These are phyloP conservation scores for Carapus acus DNA, from an alignment of 2,797 vertebrate genomes.

Conservation along the genomic window DNA sequence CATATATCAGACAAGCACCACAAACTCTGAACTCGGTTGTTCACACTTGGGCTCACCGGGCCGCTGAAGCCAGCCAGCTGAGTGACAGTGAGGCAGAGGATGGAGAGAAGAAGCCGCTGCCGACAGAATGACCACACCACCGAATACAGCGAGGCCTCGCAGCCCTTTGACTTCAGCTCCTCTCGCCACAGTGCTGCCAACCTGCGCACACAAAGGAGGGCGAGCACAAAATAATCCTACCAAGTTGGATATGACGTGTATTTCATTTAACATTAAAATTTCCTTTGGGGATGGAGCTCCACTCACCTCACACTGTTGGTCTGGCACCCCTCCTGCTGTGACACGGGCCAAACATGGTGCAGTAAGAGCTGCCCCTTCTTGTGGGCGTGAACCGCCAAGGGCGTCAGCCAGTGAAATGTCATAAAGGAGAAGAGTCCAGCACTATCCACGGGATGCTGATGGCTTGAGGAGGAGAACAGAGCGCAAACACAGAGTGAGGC, in stretches of 20 bases:
- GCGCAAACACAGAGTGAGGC: too few relatives aligned
- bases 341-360: constrained; percentile 84
- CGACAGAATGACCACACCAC: constrained; percentile 89
- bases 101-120: constrained; percentile 85
- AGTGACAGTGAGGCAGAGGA: constrained; percentile 88
- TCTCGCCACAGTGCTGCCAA: constrained; percentile 84
- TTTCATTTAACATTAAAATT: neutral
- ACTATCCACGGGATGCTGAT: constrained; percentile 80
- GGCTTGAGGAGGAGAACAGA: constrained; percentile 21
- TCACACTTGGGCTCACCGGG: constrained; percentile 82
- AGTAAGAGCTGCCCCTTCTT: constrained; percentile 83
- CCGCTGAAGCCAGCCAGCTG: constrained; percentile 91
- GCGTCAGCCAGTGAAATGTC: constrained; percentile 91
- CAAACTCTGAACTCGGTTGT: neutral
- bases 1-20: too few relatives aligned
- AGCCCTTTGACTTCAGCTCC: constrained; percentile 75
- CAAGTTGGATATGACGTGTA: neutral
- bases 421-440: constrained; percentile 90
- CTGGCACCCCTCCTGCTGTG: constrained; percentile 82
- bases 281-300: neutral
- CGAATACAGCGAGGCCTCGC: constrained; percentile 76
- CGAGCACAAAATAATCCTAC: neutral
- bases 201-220: constrained; percentile 54
- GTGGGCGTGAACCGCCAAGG: constrained; percentile 74
- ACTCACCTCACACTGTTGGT: constrained; percentile 84